Evolutionary conservation across 2,797 vertebrate genomes (phyloP).

Genomic region (Myotis planiceps): DNA sequence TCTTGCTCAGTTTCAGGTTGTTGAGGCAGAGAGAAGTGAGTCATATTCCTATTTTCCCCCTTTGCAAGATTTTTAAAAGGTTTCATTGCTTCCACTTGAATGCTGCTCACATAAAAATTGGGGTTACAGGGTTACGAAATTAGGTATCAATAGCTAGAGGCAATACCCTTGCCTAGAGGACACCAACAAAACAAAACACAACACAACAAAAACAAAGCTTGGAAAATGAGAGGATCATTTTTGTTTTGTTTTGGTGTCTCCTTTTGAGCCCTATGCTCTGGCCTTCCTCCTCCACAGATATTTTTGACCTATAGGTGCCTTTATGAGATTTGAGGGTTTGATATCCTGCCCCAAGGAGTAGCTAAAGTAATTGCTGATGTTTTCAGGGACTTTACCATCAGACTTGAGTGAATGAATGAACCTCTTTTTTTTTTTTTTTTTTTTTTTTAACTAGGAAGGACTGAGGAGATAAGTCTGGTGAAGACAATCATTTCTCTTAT

Average conservation of each 20-base stretch:
- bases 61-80: slow-evolving; percentile 14
- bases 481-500: slow-evolving; percentile 77
- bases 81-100: slow-evolving; percentile 34
- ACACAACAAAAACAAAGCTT: neutral
- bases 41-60: neutral
- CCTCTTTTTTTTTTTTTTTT: neutral
- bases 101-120: slow-evolving; percentile 18
- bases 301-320: slow-evolving; percentile 75
- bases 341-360: slow-evolving; percentile 47
- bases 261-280: neutral
- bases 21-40: slow-evolving; percentile 8
- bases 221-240: neutral
- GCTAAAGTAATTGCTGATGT: slow-evolving; percentile 50
- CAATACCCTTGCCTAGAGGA: neutral
- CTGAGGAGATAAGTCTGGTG: slow-evolving; percentile 53
- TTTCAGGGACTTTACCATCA: slow-evolving; percentile 77
- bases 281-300: slow-evolving; percentile 16
- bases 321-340: slow-evolving; percentile 69
- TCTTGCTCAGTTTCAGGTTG: neutral
- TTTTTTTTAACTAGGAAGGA: neutral
- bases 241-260: neutral
- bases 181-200: neutral
- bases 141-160: neutral
- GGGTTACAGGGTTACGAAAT: neutral
- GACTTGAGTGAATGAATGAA: slow-evolving; percentile 55